phyloP scores from a whole-genome alignment of 2,888 invertebrate species.

The Rotaria magnacalcarata region DNA sequence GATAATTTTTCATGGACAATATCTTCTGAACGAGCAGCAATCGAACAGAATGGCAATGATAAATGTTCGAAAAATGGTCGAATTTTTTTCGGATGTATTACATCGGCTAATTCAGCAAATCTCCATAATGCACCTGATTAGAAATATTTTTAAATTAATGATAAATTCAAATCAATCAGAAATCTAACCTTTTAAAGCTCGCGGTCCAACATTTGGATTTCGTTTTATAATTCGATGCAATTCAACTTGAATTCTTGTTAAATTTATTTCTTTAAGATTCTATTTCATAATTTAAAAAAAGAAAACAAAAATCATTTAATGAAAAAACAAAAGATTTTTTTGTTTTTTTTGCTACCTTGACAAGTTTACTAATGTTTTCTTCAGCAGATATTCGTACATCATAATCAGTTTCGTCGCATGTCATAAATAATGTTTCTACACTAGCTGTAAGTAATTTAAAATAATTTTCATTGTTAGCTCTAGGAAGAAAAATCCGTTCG shows the following conservation, averaged over 20 bases:
- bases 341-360: not conserved
- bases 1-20: slow-evolving; percentile 16
- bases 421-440: not conserved
- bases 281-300: not conserved
- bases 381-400: slow-evolving; percentile 27
- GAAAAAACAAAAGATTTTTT: not conserved
- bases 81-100: slow-evolving; percentile 26
- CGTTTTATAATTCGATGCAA: slow-evolving; percentile 34
- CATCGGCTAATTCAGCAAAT: slow-evolving; percentile 16
- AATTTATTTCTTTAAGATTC: not conserved
- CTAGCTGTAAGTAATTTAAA: slow-evolving; percentile 11
- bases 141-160: not conserved
- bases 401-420: slow-evolving; percentile 17
- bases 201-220: slow-evolving; percentile 23
- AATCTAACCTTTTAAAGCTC: not conserved
- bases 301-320: not conserved
- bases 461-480: slow-evolving; percentile 13
- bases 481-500: not conserved
- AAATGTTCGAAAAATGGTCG: slow-evolving; percentile 31
- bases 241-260: slow-evolving; percentile 12
- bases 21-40: slow-evolving; percentile 17
- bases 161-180: not conserved
- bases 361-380: slow-evolving; percentile 11
- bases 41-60: not conserved
- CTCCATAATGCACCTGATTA: slow-evolving; percentile 6